These are phyloP conservation scores for Crematogaster levior DNA, from an alignment of 2,888 invertebrate genomes.

Conservation along the genomic window DNA sequence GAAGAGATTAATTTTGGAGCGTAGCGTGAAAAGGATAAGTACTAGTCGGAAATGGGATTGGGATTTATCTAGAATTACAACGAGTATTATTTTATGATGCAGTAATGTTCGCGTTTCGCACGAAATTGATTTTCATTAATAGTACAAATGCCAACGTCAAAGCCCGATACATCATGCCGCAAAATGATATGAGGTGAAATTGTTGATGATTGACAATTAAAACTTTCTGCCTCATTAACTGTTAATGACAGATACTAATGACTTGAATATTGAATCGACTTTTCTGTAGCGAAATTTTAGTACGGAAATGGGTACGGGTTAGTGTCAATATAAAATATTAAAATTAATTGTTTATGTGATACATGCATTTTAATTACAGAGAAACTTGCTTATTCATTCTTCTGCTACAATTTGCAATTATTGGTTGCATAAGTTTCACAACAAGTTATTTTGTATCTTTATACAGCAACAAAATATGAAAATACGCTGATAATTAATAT, in stretches of 20 bases:
- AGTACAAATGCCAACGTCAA: conserved; percentile 39
- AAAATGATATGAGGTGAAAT: conserved; percentile 41
- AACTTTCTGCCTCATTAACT: conserved; percentile 35
- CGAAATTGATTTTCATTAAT: conserved; percentile 54
- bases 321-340: background rate
- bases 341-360: background rate
- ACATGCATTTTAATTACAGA: background rate
- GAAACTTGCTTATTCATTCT: background rate
- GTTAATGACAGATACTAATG: conserved; percentile 39
- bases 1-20: conserved; percentile 28
- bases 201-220: conserved; percentile 53
- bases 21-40: conserved; percentile 11
- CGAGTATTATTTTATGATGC: conserved; percentile 41
- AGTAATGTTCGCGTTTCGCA: conserved; percentile 40
- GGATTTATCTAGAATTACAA: conserved; percentile 41
- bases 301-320: background rate
- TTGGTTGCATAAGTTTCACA: background rate
- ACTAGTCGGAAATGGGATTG: conserved; percentile 43
- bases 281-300: background rate
- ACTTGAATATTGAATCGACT: conserved; percentile 4
- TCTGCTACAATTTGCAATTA: background rate
- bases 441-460: background rate
- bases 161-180: conserved; percentile 35
- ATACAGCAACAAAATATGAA: background rate
- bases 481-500: background rate